Evolutionary conservation across 2,797 vertebrate genomes (phyloP).

Genomic region (Meda fulgida): DNA sequence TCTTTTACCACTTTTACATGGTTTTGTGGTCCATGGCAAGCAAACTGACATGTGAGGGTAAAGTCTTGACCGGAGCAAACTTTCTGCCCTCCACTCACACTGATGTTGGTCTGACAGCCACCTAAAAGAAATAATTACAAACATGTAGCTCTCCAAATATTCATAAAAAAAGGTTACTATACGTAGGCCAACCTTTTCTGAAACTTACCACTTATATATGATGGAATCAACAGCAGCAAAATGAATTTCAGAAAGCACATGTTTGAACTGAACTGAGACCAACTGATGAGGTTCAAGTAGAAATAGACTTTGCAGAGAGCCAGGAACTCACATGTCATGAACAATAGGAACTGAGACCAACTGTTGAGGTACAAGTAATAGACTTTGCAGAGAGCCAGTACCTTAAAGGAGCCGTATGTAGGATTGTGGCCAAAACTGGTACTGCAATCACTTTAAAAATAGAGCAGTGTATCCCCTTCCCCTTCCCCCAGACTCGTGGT

Average conservation of each 20-base stretch:
- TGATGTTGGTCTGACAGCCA: conserved; percentile 27
- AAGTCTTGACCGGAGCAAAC: conserved; percentile 41
- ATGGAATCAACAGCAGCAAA: conserved; percentile 22
- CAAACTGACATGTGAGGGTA: not conserved
- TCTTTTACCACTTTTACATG: conserved; percentile 37
- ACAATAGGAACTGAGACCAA: conserved; percentile 10
- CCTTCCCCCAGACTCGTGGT: too few species aligned
- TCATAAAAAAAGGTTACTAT: not conserved
- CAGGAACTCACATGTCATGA: not conserved
- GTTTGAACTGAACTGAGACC: not conserved
- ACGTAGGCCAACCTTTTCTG: not conserved
- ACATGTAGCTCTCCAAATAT: conserved; percentile 14
- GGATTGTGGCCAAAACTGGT: too few species aligned
- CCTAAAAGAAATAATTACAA: conserved; percentile 36
- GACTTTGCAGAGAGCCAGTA: not conserved
- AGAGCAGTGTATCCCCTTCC: too few species aligned
- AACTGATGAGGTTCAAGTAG: not conserved
- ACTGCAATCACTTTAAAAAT: too few species aligned
- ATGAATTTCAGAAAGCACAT: conserved; percentile 29
- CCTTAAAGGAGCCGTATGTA: too few species aligned
- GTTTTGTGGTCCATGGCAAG: not conserved
- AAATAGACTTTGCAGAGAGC: not conserved
- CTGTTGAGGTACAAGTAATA: not conserved
- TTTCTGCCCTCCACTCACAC: not conserved
- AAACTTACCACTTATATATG: conserved; percentile 31